Percentiles rank a stretch among this genome's conserved stretches.
These are phyloP conservation scores for Penaeus indicus DNA, from an alignment of 1,140 invertebrate species.

Conservation along the genomic window DNA sequence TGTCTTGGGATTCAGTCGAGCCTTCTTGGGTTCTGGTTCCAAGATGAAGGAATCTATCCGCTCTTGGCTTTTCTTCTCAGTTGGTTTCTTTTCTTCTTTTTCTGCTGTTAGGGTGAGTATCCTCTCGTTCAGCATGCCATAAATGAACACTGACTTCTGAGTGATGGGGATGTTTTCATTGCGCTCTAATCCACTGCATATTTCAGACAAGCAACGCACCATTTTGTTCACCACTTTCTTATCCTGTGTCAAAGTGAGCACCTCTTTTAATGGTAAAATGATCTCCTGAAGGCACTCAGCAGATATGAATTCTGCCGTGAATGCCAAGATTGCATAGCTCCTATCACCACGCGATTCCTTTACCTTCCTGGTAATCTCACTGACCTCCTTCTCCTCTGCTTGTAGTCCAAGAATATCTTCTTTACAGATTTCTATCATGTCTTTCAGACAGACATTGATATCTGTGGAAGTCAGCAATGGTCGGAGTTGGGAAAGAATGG, in stretches of 20 bases:
- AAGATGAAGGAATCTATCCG: constrained; percentile 64
- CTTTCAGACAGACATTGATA: constrained; percentile 82
- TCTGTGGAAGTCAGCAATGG: constrained; percentile 78
- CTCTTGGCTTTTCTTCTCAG: constrained; percentile 36
- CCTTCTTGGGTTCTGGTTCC: constrained; percentile 66
- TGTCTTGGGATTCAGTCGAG: constrained; percentile 72
- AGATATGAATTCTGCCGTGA: constrained; percentile 84
- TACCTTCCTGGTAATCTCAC: constrained; percentile 82
- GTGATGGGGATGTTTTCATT: constrained; percentile 83
- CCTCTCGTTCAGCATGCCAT: constrained; percentile 83
- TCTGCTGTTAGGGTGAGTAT: constrained; percentile 73
- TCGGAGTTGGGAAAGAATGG: constrained; percentile 82
- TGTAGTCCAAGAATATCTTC: constrained; percentile 90
- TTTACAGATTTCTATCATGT: constrained; percentile 85
- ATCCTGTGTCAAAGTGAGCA: constrained; percentile 82
- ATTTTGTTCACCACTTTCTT: constrained; percentile 86
- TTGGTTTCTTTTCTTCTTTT: constrained; percentile 49
- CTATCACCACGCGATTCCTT: constrained; percentile 78
- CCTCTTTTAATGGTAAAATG: constrained; percentile 85
- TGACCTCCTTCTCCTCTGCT: constrained; percentile 92
- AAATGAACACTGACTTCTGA: constrained; percentile 84
- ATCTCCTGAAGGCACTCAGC: constrained; percentile 83
- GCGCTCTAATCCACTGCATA: constrained; percentile 83
- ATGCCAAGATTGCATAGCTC: constrained; percentile 87
- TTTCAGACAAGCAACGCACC: constrained; percentile 82